Evolutionary conservation across 2,888 invertebrate species (phyloP).

Genomic region (Eupeodes luniger): DNA sequence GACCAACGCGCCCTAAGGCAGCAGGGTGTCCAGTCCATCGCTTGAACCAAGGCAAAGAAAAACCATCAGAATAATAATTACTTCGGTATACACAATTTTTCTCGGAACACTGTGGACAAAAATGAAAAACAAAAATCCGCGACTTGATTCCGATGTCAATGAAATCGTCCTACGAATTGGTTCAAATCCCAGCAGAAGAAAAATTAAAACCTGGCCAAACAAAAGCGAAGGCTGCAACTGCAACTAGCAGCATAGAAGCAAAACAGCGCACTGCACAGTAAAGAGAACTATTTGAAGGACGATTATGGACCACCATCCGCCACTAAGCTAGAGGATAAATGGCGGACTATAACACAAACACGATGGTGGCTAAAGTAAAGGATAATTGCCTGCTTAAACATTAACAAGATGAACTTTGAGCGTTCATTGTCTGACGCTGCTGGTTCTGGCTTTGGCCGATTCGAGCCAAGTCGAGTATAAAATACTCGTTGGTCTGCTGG

Average conservation of each 20-base stretch:
- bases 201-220: constrained; percentile 34
- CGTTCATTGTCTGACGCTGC: constrained; percentile 6
- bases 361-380: constrained; percentile 68
- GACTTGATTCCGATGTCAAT: constrained; percentile 49
- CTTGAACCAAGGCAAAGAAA: not conserved
- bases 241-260: not conserved
- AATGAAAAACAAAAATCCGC: not conserved
- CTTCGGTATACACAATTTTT: constrained; percentile 2
- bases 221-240: constrained; percentile 23
- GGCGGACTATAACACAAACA: constrained; percentile 62
- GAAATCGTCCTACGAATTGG: constrained; percentile 51
- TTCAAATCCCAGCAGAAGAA: constrained; percentile 5
- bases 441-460: not conserved
- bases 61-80: constrained; percentile 57
- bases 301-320: constrained; percentile 60
- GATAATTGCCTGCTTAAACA: constrained; percentile 75
- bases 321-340: constrained; percentile 66
- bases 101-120: not conserved
- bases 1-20: not conserved
- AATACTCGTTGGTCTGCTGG: not conserved
- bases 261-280: constrained; percentile 4
- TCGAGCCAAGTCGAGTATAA: too few relatives aligned
- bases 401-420: constrained; percentile 70
- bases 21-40: not conserved
- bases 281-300: constrained; percentile 49